Evolutionary conservation across 2,113 vertebrate genomes (phyloP).

Genomic region (Lathamus discolor): DNA sequence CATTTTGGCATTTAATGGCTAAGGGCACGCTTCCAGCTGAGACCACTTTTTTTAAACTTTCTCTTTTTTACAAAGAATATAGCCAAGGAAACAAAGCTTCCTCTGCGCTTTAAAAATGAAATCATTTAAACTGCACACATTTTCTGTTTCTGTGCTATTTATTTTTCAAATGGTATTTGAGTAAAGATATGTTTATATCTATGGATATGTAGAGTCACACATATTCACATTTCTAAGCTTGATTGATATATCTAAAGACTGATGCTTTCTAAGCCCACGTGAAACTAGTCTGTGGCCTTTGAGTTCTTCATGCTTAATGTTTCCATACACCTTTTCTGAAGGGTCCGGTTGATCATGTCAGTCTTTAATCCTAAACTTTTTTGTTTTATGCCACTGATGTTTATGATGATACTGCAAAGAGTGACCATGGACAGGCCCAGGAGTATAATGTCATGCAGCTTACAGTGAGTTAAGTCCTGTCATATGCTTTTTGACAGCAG

Average conservation of each 20-base stretch:
- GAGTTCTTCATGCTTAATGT: not conserved
- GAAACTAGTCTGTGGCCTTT: not conserved
- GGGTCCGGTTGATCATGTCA: not conserved
- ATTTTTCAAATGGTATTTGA: not conserved
- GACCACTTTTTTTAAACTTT: not conserved
- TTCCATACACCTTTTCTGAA: not conserved
- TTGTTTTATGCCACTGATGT: not conserved
- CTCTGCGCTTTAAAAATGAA: not conserved
- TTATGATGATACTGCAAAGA: not conserved
- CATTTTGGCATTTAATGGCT: not conserved
- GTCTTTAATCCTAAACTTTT: not conserved
- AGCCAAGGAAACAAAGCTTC: not conserved
- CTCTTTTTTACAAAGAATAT: not conserved
- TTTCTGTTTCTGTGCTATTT: not conserved
- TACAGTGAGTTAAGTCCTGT: not conserved
- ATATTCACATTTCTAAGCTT: not conserved
- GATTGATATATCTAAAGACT: not conserved
- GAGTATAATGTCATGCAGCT: not conserved
- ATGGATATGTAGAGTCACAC: not conserved
- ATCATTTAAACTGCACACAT: accelerated
- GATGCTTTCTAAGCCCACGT: not conserved
- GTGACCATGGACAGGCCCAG: not conserved
- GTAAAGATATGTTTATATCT: not conserved
- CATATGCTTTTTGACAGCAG: not conserved
- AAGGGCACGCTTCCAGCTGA: not conserved